phyloP scores from a whole-genome alignment of 2,888 invertebrate species.

The Shargacucullia verbasci region DNA sequence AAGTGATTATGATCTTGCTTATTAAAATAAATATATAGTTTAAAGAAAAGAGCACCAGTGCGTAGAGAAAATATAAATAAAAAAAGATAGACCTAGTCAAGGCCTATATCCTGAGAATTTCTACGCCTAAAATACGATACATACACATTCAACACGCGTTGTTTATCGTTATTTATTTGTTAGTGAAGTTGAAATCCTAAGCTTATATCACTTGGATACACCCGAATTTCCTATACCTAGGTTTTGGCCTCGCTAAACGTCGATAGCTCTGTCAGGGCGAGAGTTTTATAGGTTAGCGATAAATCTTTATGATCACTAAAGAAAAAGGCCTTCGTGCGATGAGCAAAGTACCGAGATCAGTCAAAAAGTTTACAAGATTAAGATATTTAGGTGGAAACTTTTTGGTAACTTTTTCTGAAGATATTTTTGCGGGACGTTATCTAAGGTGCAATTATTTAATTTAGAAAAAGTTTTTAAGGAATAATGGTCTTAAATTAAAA shows the following conservation, averaged over 20 bases:
- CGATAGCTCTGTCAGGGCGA: constrained; percentile 42
- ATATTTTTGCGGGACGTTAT: constrained; percentile 18
- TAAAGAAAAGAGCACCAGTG: no score
- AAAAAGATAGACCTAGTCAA: no score
- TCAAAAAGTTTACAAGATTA: constrained; percentile 44
- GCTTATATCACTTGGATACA: constrained; percentile 19
- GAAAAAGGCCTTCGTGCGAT: constrained; percentile 30
- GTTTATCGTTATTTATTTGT: constrained; percentile 18
- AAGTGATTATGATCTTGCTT: no score
- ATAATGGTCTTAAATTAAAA: no score
- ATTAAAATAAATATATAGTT: no score
- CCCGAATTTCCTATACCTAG: constrained; percentile 35
- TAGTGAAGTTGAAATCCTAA: constrained; percentile 20
- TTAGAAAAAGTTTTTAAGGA: constrained; percentile 11
- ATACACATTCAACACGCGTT: constrained; percentile 8
- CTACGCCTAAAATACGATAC: background rate
- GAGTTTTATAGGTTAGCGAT: constrained; percentile 51
- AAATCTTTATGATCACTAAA: constrained; percentile 54
- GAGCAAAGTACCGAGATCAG: constrained; percentile 29
- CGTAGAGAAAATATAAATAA: no score
- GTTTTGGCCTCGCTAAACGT: constrained; percentile 30
- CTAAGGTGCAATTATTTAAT: constrained; percentile 24
- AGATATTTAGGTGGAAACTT: constrained; percentile 33
- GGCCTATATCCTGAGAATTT: background rate
- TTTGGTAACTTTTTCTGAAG: constrained; percentile 19